A percentile compares a stretch with the other conserved stretches of the same genome.
phyloP scores from a whole-genome alignment of 2,113 vertebrate species.

The Phyllostomus hastatus region DNA sequence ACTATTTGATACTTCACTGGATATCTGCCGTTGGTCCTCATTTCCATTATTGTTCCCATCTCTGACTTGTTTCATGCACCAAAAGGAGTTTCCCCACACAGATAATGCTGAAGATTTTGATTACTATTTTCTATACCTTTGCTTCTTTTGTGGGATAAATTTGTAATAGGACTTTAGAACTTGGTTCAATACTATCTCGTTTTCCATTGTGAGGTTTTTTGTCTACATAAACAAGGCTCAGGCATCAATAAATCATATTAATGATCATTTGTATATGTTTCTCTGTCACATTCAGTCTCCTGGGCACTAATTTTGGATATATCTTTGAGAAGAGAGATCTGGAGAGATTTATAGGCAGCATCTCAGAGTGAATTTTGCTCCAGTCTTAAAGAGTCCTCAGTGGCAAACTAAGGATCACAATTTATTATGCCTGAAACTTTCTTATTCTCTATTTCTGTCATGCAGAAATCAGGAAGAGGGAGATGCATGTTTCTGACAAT shows the following conservation, averaged over 20 bases:
- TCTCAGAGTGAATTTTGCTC: neutral
- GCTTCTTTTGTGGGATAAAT: neutral
- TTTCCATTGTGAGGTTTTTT: neutral
- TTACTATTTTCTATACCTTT: neutral
- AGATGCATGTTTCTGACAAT: neutral
- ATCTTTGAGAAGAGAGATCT: neutral
- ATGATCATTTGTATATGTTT: neutral
- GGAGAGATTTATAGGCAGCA: neutral
- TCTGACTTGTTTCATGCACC: neutral
- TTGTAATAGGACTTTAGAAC: neutral
- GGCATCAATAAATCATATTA: neutral
- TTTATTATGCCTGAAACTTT: neutral
- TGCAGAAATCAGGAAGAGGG: neutral
- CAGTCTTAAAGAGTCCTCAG: neutral
- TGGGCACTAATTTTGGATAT: neutral
- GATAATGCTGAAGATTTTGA: neutral
- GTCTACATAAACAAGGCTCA: neutral
- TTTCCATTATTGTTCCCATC: neutral
- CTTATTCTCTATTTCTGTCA: neutral
- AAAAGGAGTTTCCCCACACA: neutral
- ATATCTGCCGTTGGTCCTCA: neutral
- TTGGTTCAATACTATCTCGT: neutral
- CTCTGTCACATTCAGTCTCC: neutral
- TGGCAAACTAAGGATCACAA: neutral
- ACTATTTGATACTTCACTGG: neutral